Evolutionary conservation across 1,140 invertebrate species (phyloP).

Genomic region (Popillia japonica): DNA sequence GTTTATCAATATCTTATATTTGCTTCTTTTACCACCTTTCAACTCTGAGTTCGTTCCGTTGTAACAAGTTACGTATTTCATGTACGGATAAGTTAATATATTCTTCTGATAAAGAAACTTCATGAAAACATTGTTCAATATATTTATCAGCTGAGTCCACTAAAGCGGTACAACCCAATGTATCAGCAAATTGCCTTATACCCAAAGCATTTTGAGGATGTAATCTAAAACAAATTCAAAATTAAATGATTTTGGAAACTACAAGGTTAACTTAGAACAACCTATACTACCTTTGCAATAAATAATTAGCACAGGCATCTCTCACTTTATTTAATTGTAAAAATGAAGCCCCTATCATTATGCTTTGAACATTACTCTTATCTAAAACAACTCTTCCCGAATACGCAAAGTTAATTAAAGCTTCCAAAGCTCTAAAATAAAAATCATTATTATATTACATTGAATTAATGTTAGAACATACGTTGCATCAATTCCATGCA

Average conservation of each 20-base stretch:
- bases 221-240: slow-evolving; percentile 66
- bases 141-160: slow-evolving; percentile 82
- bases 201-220: slow-evolving; percentile 87
- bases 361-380: slow-evolving; percentile 82
- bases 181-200: slow-evolving; percentile 84
- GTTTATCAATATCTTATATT: slow-evolving; percentile 27
- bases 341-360: slow-evolving; percentile 90
- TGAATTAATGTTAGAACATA: slow-evolving; percentile 59
- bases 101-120: slow-evolving; percentile 81
- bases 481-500: slow-evolving; percentile 83
- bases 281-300: slow-evolving; percentile 70
- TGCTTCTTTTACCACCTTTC: slow-evolving; percentile 60
- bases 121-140: slow-evolving; percentile 84
- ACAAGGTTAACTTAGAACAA: slow-evolving; percentile 8
- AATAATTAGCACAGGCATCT: slow-evolving; percentile 85
- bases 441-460: slow-evolving; percentile 37
- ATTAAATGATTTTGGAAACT: background rate
- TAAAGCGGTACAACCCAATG: slow-evolving; percentile 76
- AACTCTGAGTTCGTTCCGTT: slow-evolving; percentile 83
- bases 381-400: slow-evolving; percentile 82
- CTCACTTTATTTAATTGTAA: slow-evolving; percentile 82
- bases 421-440: slow-evolving; percentile 77
- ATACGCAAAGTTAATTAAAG: slow-evolving; percentile 88
- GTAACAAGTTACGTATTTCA: slow-evolving; percentile 78
- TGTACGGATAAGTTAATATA: slow-evolving; percentile 72